Evolutionary conservation across 2,113 vertebrate species (phyloP).

Genomic region (Alouatta palliata): DNA sequence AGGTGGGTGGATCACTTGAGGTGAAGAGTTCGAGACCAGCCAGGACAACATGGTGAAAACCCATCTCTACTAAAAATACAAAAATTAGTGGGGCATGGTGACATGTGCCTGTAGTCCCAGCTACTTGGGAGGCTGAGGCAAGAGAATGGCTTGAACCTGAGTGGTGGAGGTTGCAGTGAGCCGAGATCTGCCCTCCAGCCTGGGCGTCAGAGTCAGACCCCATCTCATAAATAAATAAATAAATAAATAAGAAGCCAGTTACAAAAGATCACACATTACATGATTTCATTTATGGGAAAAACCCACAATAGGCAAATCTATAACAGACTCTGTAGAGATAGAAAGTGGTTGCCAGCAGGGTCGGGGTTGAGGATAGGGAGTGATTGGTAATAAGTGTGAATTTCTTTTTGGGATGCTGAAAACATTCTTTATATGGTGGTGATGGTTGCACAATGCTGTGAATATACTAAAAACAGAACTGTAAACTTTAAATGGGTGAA

Average conservation of each 20-base stretch:
- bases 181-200: too few species aligned
- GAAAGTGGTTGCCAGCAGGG: background rate
- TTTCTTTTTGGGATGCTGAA: slow-evolving; percentile 12
- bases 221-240: too few species aligned
- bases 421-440: background rate
- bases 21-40: too few species aligned
- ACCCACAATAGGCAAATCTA: background rate
- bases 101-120: too few species aligned
- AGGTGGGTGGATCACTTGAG: too few species aligned
- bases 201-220: too few species aligned
- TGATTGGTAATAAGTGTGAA: background rate
- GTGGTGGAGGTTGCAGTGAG: too few species aligned
- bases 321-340: background rate
- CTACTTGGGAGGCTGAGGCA: too few species aligned
- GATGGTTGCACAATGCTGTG: background rate
- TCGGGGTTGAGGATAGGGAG: background rate
- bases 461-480: background rate
- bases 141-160: too few species aligned
- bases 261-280: background rate
- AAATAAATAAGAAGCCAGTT: background rate
- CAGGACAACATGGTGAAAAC: too few species aligned
- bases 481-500: slow-evolving; percentile 18
- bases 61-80: too few species aligned
- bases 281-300: background rate
- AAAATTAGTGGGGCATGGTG: too few species aligned